phyloP scores from a whole-genome alignment of 2,113 vertebrate genomes.

The Diphyllodes magnificus region DNA sequence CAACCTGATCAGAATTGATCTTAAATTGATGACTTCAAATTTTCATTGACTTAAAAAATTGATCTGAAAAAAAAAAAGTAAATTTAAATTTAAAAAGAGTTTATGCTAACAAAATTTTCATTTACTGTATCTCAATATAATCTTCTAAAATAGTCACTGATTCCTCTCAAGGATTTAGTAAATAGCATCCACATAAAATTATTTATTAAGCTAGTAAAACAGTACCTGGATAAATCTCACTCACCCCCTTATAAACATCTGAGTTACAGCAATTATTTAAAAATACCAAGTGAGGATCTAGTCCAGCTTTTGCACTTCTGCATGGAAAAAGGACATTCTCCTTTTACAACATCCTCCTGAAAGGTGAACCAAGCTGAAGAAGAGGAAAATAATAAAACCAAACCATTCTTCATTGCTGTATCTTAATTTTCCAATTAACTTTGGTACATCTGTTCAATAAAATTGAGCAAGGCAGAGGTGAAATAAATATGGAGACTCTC shows the following conservation, averaged over 20 bases:
- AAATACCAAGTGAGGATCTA: not conserved
- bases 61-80: not conserved
- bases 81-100: not conserved
- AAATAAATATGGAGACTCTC: not conserved
- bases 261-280: not conserved
- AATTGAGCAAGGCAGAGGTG: not conserved
- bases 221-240: not conserved
- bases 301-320: not conserved
- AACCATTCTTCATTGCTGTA: not conserved
- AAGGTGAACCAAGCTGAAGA: not conserved
- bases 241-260: not conserved
- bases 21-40: not conserved
- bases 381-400: not conserved
- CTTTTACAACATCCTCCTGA: not conserved
- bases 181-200: not conserved
- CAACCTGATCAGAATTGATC: not conserved
- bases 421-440: not conserved
- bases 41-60: not conserved
- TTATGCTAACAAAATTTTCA: not conserved
- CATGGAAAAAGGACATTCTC: not conserved
- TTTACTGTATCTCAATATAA: not conserved
- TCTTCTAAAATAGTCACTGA: not conserved
- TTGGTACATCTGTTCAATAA: not conserved
- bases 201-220: not conserved
- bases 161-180: not conserved